Base-by-base conservation (phyloP, 2,888 invertebrate species). In the Acrocera orbiculus region DNA sequence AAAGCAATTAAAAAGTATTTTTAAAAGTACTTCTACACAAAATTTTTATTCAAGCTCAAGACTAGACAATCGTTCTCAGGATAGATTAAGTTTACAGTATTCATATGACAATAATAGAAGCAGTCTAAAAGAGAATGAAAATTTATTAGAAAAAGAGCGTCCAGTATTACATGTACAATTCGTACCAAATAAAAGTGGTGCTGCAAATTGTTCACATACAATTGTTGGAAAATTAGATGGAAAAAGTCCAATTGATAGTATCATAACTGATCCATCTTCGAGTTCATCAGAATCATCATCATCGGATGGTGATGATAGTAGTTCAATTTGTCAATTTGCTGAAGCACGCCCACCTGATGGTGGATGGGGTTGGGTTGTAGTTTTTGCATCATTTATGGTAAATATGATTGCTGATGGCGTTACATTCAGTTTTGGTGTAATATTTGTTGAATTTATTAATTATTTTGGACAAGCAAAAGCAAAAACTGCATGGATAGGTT, bases 361-460 rank as follows among this genome's bases (percentile, higher is more conserved):
- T 8, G 87, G 89, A 10, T 89, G 81, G 79, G 89, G 89, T 5
- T 92, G 90, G 90, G 78, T 90, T 19, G 73, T 92, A 32, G 89
- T 90, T 1, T 73, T 78, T 39, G 85, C 85, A 16, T 77, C 86
- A 1, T 90, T 92, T 55, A 68, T 87, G 62, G 79, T 87, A 41
- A 87, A 87, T 54, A 66, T 87, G 41, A 85, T 92, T 47, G 86
- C 86, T 25, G 92, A 92, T 55, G 92, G 92, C 3, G 76, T 89
- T 44, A 86, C 86, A 1, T 87, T 89, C 62, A 83, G 83, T 42
- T 90, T 90, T 57, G 92, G 92, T 35, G 78, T 90, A 4, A 76
- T 92, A 48, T 89, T 72, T 58, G 76, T 81, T 3, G 80, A 86
- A 51, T 80, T 92, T 49, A 65, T 85, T 36, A 73, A 79, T 46